Evolutionary conservation across 2,797 vertebrate species (phyloP), one percentile per base, ranked within the genome.

Genomic region (Pseudochirops corinnae): DNA sequence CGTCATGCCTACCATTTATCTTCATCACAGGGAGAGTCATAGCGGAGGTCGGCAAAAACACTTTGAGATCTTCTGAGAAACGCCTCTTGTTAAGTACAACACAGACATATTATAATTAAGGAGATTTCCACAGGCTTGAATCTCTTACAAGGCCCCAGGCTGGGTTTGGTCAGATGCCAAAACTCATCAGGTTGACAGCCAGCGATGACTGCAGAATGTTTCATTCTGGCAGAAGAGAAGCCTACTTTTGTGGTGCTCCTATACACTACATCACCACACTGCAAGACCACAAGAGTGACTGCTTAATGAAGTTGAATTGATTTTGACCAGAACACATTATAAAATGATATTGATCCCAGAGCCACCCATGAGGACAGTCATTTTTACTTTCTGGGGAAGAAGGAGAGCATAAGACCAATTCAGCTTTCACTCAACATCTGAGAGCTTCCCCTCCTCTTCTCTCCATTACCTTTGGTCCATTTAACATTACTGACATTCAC

Each of bases 161-260:
- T 92, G 96, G 58, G 93, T 95, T 97, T 98, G 95, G 94, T 98
- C 96, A 95, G 95, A 39, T 96, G 96, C 98, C 82, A n/a, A 0
- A 31, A 94, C 93, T 92, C 50, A 92, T 62, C 91, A 55, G 62
- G 95, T 26, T 96, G 97, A 97, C 94, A 96, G 93, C 74, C 95
- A 98, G 98, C 28, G 92, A 96, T 55, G 29, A n/a, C n/a, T 26
- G 90, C 90, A 95, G 9, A 87, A 87, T 95, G 56, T 87, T 95
- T 96, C n/a, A 55, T 67, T 95, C 82, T 55, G 29, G 92, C 93
- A 56, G 93, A 95, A 96, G 82, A 94, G 82, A 91, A 97, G 57
- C 91, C 55, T 97, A 55, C 67, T 96, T 95, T 93, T 95, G 67
- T n/a, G 87, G 18, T 57, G 58, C 16, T 94, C 18, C 57, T 95